These are phyloP conservation scores for Drosophila prolongata DNA, from an alignment of 2,888 invertebrate genomes.

Conservation along the genomic window DNA sequence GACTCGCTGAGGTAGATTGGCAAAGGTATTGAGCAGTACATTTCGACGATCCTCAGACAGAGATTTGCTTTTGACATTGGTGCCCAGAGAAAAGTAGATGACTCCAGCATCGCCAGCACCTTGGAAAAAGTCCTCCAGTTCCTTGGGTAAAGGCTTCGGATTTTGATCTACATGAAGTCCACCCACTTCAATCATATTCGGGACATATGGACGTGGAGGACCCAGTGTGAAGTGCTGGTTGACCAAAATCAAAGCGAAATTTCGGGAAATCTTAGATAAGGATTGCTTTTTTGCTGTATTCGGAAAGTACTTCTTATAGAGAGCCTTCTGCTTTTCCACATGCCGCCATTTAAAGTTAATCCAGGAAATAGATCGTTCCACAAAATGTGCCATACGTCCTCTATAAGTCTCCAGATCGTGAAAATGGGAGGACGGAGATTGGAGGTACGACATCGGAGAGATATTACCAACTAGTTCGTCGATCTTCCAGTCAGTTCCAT, in stretches of 20 bases:
- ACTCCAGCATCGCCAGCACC: constrained; percentile 83
- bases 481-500: constrained; percentile 73
- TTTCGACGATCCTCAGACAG: constrained; percentile 64
- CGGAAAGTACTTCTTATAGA: constrained; percentile 64
- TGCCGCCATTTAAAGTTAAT: constrained; percentile 58
- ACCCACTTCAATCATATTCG: constrained; percentile 83
- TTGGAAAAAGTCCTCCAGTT: constrained; percentile 83
- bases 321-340: constrained; percentile 55
- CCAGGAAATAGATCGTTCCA: constrained; percentile 56
- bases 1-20: constrained; percentile 73
- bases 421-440: constrained; percentile 58
- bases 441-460: constrained; percentile 77
- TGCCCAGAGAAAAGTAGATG: constrained; percentile 85
- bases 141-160: constrained; percentile 68
- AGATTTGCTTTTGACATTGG: constrained; percentile 73
- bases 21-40: constrained; percentile 60
- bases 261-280: constrained; percentile 62
- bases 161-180: constrained; percentile 80
- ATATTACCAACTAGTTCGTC: constrained; percentile 77
- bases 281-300: too few species aligned
- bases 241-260: constrained; percentile 76
- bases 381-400: constrained; percentile 79
- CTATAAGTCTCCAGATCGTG: constrained; percentile 81
- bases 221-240: constrained; percentile 81
- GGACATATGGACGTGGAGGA: constrained; percentile 79